phyloP scores from a whole-genome alignment of 2,888 invertebrate genomes.

The Tillus elongatus region DNA sequence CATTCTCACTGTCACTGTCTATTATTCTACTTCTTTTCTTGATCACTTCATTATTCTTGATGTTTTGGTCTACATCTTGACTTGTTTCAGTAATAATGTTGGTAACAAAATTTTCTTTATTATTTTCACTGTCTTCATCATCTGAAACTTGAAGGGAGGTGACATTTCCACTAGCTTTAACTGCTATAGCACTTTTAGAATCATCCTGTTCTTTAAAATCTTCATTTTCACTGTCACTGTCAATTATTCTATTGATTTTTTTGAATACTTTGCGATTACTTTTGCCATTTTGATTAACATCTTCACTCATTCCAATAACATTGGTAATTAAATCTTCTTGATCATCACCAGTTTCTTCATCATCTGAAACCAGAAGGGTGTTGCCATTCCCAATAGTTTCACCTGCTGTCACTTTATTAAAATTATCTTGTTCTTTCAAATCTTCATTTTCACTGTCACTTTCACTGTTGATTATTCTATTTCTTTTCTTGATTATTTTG shows the following conservation, averaged over 20 bases:
- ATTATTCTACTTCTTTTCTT: conserved; percentile 4
- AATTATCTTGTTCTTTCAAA: neutral
- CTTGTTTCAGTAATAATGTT: conserved; percentile 4
- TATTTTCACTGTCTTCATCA: too few species aligned
- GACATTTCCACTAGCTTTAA: too few species aligned
- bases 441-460: conserved; percentile 6
- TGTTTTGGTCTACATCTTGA: conserved; percentile 1
- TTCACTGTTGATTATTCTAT: neutral
- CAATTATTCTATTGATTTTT: neutral
- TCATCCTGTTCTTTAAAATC: neutral
- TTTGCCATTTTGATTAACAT: neutral
- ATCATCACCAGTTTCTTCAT: neutral
- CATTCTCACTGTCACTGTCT: conserved; percentile 7
- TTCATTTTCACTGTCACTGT: neutral
- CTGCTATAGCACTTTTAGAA: too few species aligned
- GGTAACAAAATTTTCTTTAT: too few species aligned
- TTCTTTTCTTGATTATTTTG: conserved; percentile 3
- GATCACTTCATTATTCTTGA: neutral
- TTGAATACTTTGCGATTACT: neutral
- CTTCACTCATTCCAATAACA: neutral
- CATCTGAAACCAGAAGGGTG: too few species aligned
- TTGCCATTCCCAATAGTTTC: neutral
- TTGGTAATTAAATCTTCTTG: neutral
- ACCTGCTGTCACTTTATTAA: too few species aligned
- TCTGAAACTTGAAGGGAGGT: too few species aligned